phyloP scores from a whole-genome alignment of 2,797 vertebrate species.

The Chlorospingus flavigularis region DNA sequence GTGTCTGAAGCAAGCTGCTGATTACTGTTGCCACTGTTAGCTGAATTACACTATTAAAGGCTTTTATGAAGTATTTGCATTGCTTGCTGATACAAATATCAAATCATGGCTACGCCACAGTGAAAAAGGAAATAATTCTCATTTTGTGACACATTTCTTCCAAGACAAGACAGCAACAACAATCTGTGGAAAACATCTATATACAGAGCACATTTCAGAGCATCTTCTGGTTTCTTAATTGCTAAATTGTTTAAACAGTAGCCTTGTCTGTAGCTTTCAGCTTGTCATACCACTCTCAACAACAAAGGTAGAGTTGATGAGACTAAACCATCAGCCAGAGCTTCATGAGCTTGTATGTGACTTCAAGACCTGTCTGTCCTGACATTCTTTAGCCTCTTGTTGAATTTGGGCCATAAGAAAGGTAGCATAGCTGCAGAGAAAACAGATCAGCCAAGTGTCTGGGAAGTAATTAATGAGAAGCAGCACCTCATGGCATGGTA shows the following conservation, averaged over 20 bases:
- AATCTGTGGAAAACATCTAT: neutral
- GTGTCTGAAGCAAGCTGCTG: slow-evolving; percentile 18
- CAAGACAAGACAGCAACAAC: neutral
- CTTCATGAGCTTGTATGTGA: neutral
- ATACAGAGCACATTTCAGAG: neutral
- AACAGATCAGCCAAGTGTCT: neutral
- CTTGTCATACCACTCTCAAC: neutral
- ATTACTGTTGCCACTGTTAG: slow-evolving; percentile 43
- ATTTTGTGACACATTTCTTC: slow-evolving; percentile 12
- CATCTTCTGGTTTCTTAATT: slow-evolving; percentile 35
- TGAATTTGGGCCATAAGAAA: neutral
- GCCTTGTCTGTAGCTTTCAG: neutral
- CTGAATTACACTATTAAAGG: slow-evolving; percentile 46
- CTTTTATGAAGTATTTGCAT: slow-evolving; percentile 37
- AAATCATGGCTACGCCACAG: neutral
- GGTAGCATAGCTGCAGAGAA: neutral
- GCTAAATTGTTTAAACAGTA: slow-evolving; percentile 18
- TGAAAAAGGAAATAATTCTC: neutral
- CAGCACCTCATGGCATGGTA: neutral
- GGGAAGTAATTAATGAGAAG: neutral
- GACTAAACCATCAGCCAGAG: neutral
- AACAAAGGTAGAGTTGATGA: neutral
- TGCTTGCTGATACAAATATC: slow-evolving; percentile 46
- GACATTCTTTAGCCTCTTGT: neutral
- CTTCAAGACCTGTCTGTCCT: neutral